phyloP scores from a whole-genome alignment of 2,888 invertebrate genomes.

The Meloe dianella region DNA sequence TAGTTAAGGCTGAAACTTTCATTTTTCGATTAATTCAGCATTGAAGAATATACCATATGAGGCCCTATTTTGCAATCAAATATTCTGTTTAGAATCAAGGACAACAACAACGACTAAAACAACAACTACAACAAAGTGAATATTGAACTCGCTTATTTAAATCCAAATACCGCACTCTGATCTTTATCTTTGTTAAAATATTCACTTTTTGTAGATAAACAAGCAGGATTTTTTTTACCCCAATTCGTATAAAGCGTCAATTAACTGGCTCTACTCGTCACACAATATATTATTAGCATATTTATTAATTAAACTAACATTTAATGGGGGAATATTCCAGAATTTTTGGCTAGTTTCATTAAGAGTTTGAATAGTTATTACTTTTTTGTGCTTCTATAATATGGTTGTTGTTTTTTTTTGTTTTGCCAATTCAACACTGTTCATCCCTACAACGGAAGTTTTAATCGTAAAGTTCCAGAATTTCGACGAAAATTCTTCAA shows the following conservation, averaged over 20 bases:
- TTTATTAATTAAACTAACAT: too few species aligned
- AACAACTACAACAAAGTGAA: background rate
- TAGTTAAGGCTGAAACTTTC: slow-evolving; percentile 1
- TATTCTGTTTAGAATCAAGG: slow-evolving; percentile 5
- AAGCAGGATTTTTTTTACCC: too few species aligned
- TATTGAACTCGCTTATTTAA: background rate
- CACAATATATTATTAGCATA: too few species aligned
- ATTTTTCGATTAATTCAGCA: background rate
- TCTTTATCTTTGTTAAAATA: background rate
- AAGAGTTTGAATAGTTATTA: too few species aligned
- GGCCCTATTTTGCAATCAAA: slow-evolving; percentile 7
- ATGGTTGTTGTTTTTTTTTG: too few species aligned
- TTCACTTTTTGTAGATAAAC: background rate
- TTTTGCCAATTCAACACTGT: too few species aligned
- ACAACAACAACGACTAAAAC: background rate
- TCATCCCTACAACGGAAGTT: background rate
- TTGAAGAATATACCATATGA: background rate
- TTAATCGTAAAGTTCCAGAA: background rate
- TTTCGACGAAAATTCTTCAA: background rate
- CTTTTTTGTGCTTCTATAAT: too few species aligned
- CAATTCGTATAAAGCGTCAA: too few species aligned
- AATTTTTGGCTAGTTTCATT: too few species aligned
- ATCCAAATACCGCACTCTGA: background rate
- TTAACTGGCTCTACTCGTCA: background rate
- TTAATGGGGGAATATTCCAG: too few species aligned